Evolutionary conservation across 2,888 invertebrate species (phyloP), one percentile per base, ranked within the genome.

Genomic region (Danaus chrysippus): DNA sequence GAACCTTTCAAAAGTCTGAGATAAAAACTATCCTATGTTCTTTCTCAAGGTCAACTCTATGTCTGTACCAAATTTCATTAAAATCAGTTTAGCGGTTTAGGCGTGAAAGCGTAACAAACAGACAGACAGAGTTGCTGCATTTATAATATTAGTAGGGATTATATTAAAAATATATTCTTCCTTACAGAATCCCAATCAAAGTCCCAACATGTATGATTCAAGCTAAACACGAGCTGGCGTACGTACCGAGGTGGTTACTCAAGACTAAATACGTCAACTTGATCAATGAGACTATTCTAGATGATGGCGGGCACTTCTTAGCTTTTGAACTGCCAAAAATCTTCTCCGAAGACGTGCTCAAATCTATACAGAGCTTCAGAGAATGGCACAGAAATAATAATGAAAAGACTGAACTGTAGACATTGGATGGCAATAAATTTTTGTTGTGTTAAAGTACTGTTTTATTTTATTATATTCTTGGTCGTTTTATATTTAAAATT

Each of bases 231-330:
- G 98, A 97, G 70, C n/a, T 97, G 0, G 54, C 84, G 0, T 92
- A 92, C 63, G 78, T 83, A 11, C 92, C 95, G 0, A 92, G 93
- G 13, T 88, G 86, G 58, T 77, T 95, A 19, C 71, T 95, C 3
- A 85, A 86, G 55, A 79, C 89, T 3, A 93, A 92, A 70, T 96
- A 84, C 76, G 75, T 75, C 0, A 95, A 96, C 76, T 74, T 97
- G 5, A 87, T 95, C 0, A 93, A 93, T 44, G 92, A 92, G 63
- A 94, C 92, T 0, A 87, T 93, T 52, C 76, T 94, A 61, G 80
- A 92, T 0, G 85, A 92, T 2, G 96, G 96, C 1, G 98, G 98
- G 0, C 98, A 98, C 81, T 98, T 98, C 87, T 92, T 95, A 0
- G 96, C 97, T 0, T 92, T 97, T 56, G 96, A 98, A 79, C 86